Evolutionary conservation across 2,888 invertebrate species (phyloP), one percentile per base, ranked within the genome.

Genomic region (Pseudococcus longispinus): DNA sequence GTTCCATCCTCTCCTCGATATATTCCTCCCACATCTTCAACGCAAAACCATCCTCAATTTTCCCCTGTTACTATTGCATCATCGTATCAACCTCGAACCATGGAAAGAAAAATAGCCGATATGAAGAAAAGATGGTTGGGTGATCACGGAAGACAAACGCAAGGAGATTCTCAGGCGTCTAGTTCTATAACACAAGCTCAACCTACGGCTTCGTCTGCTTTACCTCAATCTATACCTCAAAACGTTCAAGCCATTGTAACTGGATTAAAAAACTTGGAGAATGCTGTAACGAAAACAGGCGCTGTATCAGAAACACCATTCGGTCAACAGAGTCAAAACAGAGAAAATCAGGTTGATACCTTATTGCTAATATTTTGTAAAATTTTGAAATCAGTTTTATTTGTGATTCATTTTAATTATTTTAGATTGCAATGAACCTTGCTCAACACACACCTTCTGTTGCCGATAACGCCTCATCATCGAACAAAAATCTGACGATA

Each of bases 401-500:
- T 5, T 6, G 6, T 1, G 55, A 6, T n/a, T n/a, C 55, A n/a
- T n/a, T 55, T 55, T 55, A 6, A n/a, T n/a, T 20, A 55, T 20
- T 55, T 55, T n/a, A 55, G 55, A 55, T 6, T n/a, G n/a, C 26
- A 8, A 26, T 51, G 4, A 51, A 23, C 3, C 23, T 15, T 51
- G 23, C 11, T 51, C 83, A 26, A 26, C 55, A 15, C 37, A 37
- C 37, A 15, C 20, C 70, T 60, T 51, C 84, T 3, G 9, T 4
- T 55, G n/a, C 23, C 60, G 20, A 13, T 83, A 83, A 83, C n/a
- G 23, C 29, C 11, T 26, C 83, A 51, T 55, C 83, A 89, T 92
- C 94, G 6, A 23, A 60, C 15, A 60, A 11, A 23, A 23, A 9
- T 23, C 2, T 11, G 11, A 8, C 9, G 1, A 23, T 96, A 82